Evolutionary conservation across 2,113 vertebrate species (phyloP), one percentile per base, ranked within the genome.

Genomic region (Ptilorrhoa leucosticta): DNA sequence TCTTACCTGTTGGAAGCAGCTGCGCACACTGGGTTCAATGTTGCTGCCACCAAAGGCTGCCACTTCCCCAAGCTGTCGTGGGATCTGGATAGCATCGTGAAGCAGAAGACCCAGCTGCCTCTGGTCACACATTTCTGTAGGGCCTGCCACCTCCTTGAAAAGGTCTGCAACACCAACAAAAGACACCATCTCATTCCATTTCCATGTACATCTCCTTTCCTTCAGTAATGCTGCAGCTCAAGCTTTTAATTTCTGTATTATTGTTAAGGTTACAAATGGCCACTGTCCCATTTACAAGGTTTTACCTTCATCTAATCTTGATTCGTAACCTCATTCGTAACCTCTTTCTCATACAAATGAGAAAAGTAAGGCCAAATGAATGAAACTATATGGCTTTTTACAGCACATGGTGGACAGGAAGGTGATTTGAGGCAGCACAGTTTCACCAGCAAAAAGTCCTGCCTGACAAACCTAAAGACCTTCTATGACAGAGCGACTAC

Each of bases 31-130:
- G 78, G 99, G 99, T 56, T 99, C 99, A 39, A 99, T 99, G 97
- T 99, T 99, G 97, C 99, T 99, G 53, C 99, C 99, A 40, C 99
- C 99, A 0, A 99, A 99, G 21, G 99, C 99, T 1, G 99, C 99
- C 73, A 99, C 99, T 96, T 99, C 99, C 3, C 99, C 99, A 22
- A 99, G 98, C 96, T 99, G 99, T 56, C 98, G 98, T 0, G 99
- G 99, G 93, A 99, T 98, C 98, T 99, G 99, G 91, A 99, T 99
- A 66, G 98, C 99, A 35, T 99, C 99, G 0, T 99, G 99, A 24
- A 99, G 98, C 56, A 99, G 97, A 69, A 99, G 98, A 8, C 99
- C 99, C 20, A 99, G 98, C 96, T 99, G 99, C 86, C 98, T 98
- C 98, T 99, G 99, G 97, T 99, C 99, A 23, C 99, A 99, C 51